phyloP scores from a whole-genome alignment of 1,140 invertebrate species.

The Arion vulgaris region DNA sequence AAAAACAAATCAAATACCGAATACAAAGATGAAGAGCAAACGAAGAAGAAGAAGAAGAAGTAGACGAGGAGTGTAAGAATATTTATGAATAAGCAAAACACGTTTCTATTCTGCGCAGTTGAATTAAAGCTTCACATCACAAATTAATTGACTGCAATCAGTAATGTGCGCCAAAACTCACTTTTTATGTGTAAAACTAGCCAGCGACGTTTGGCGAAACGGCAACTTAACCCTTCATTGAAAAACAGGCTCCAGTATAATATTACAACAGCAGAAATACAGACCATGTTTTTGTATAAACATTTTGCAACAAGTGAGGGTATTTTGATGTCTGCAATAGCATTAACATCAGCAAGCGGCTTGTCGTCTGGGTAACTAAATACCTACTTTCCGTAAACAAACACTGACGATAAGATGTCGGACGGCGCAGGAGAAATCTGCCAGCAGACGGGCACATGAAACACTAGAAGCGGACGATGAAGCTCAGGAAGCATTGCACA shows the following conservation, averaged over 20 bases:
- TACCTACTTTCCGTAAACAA: slow-evolving; percentile 5
- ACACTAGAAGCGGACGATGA: background rate
- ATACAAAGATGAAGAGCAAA: no score
- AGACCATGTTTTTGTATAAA: background rate
- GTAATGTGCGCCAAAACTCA: no score
- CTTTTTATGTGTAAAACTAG: background rate
- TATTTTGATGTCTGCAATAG: background rate
- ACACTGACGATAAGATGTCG: background rate
- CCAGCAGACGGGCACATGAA: background rate
- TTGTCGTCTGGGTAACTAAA: background rate
- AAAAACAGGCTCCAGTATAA: background rate
- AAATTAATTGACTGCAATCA: no score
- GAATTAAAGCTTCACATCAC: no score
- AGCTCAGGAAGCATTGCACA: no score
- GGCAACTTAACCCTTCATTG: background rate
- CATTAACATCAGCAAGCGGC: background rate
- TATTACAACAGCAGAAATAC: background rate
- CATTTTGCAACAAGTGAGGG: background rate
- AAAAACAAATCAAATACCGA: no score
- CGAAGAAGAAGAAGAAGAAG: no score
- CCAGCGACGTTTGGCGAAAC: background rate
- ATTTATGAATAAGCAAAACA: no score
- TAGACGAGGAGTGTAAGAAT: no score
- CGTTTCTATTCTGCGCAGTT: no score
- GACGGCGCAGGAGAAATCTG: background rate